Conservation (phyloP, 2,797 vertebrate genomes). For the Mormyrus hasselquistii region DNA sequence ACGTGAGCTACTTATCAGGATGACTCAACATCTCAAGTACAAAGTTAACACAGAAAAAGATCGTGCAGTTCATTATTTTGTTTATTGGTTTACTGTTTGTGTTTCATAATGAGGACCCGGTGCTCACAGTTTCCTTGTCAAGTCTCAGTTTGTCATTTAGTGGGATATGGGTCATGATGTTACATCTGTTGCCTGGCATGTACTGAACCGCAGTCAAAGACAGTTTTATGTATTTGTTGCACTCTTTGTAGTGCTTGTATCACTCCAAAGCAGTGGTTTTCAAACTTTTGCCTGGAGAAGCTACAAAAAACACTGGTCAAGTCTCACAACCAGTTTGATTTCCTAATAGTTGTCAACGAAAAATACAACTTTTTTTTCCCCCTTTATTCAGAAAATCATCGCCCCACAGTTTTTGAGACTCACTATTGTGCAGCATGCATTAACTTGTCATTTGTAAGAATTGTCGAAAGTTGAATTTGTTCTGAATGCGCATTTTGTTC, state of each 20-base stretch:
- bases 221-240: neutral
- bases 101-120: neutral
- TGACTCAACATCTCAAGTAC: neutral
- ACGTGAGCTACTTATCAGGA: neutral
- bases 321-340: neutral
- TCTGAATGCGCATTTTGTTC: neutral
- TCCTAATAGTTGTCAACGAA: neutral
- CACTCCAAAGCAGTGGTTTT: neutral
- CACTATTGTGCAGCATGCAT: neutral
- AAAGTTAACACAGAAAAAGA: neutral
- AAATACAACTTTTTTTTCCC: neutral
- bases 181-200: neutral
- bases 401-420: neutral
- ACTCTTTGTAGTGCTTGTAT: neutral
- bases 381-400: neutral
- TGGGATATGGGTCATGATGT: neutral
- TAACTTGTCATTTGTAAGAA: neutral
- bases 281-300: neutral
- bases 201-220: neutral
- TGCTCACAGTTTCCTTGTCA: slow-evolving; percentile 7
- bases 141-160: neutral
- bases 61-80: neutral
- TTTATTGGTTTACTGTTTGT: slow-evolving; percentile 2
- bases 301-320: neutral
- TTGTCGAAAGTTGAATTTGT: neutral